Evolutionary conservation across 2,113 vertebrate species (phyloP).

Genomic region (Seriola rivoliana): DNA sequence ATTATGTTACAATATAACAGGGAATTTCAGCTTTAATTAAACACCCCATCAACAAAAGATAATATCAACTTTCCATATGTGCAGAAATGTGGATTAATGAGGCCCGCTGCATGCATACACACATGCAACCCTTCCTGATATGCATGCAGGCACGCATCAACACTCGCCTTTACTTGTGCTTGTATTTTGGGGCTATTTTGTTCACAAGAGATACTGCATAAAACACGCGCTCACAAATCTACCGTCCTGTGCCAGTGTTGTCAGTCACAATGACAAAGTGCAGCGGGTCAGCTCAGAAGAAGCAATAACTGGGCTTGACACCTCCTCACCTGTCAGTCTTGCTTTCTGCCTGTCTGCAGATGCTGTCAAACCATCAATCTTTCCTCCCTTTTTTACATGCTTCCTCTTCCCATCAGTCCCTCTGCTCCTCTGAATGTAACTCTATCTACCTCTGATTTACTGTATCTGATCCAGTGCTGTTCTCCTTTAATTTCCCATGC

Average conservation of each 20-base stretch:
- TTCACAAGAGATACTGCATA: slow-evolving; percentile 40
- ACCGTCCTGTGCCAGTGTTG: slow-evolving; percentile 56
- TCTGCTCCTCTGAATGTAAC: slow-evolving; percentile 21
- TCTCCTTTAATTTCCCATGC: slow-evolving; percentile 21
- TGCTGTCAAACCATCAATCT: slow-evolving; percentile 75
- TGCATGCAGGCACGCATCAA: slow-evolving; percentile 39
- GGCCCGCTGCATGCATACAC: slow-evolving; percentile 54
- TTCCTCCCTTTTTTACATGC: slow-evolving; percentile 46
- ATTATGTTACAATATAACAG: not conserved
- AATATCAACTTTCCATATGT: slow-evolving; percentile 30
- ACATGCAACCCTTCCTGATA: slow-evolving; percentile 40
- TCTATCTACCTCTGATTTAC: slow-evolving; percentile 54
- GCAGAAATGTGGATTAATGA: slow-evolving; percentile 64
- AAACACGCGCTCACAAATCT: slow-evolving; percentile 50
- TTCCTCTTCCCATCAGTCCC: slow-evolving; percentile 29
- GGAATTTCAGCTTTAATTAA: slow-evolving; percentile 19
- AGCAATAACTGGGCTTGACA: slow-evolving; percentile 63
- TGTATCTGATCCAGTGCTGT: slow-evolving; percentile 24
- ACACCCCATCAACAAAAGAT: not conserved
- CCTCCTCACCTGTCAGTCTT: slow-evolving; percentile 71
- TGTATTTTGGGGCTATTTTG: slow-evolving; percentile 39
- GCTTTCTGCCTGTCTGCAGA: slow-evolving; percentile 72
- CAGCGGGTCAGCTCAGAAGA: slow-evolving; percentile 63
- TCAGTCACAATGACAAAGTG: slow-evolving; percentile 69
- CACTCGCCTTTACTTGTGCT: slow-evolving; percentile 17